Percentiles rank a stretch among this genome's conserved stretches.
phyloP scores from a whole-genome alignment of 2,113 vertebrate genomes.

The Tychaedon coryphoeus region DNA sequence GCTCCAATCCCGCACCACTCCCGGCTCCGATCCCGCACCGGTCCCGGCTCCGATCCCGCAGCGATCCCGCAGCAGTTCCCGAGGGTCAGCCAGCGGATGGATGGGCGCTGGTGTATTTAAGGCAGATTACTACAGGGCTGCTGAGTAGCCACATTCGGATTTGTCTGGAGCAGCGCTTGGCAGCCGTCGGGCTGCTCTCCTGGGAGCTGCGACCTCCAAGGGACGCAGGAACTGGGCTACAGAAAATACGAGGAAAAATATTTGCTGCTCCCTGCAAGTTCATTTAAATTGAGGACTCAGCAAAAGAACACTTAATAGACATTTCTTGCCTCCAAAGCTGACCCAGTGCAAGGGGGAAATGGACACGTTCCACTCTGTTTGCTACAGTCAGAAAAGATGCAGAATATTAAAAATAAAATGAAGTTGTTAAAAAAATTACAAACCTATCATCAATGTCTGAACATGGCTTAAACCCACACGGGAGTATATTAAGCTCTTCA shows the following conservation, averaged over 20 bases:
- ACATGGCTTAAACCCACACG: neutral
- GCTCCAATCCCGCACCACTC: neutral
- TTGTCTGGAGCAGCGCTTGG: neutral
- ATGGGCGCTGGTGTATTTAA: neutral
- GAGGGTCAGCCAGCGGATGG: neutral
- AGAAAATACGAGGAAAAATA: neutral
- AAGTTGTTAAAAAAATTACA: neutral
- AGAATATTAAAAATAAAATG: neutral
- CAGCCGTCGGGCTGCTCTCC: neutral
- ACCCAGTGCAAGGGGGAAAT: neutral
- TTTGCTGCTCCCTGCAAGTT: constrained; percentile 37
- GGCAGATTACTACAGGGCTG: neutral
- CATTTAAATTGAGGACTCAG: neutral
- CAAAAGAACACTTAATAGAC: neutral
- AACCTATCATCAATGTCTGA: neutral
- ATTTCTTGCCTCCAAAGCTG: constrained; percentile 6
- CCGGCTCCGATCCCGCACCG: neutral
- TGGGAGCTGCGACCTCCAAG: neutral
- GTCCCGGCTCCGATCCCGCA: neutral
- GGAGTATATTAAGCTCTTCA: neutral
- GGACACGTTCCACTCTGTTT: neutral
- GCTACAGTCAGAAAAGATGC: neutral
- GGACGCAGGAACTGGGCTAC: neutral
- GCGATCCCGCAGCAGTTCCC: neutral
- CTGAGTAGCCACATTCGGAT: fast-evolving